Evolutionary conservation across 2,797 vertebrate genomes (phyloP).

Genomic region (Pagetopsis macropterus): DNA sequence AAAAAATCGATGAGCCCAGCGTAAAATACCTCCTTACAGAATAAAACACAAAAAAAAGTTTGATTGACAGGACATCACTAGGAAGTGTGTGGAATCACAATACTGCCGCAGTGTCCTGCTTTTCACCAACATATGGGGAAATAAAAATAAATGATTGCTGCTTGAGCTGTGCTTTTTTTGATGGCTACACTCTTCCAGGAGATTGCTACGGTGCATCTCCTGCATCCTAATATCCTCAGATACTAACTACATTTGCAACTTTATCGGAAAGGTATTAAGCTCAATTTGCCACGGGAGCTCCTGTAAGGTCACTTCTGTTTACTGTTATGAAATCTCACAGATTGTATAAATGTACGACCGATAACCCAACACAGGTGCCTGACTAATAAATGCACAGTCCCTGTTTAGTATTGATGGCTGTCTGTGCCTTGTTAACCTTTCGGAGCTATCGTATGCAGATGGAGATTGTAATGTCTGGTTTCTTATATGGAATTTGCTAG

Average conservation of each 20-base stretch:
- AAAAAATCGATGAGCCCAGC: neutral
- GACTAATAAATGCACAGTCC: conserved; percentile 19
- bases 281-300: conserved; percentile 17
- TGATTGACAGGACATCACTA: conserved; percentile 37
- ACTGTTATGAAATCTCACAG: conserved; percentile 13
- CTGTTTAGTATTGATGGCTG: conserved; percentile 7
- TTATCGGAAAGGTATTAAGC: conserved; percentile 28
- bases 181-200: conserved; percentile 14
- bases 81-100: conserved; percentile 28
- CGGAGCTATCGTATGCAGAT: conserved; percentile 22
- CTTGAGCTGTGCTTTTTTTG: conserved; percentile 37
- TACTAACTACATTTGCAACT: conserved; percentile 14
- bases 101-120: neutral
- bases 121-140: conserved; percentile 25
- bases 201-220: conserved; percentile 17
- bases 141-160: conserved; percentile 31
- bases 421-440: conserved; percentile 59
- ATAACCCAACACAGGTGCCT: conserved; percentile 9
- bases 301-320: conserved; percentile 47
- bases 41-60: conserved; percentile 10
- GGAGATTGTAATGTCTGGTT: conserved; percentile 29
- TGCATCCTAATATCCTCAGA: conserved; percentile 39
- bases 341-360: conserved; percentile 19
- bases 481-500: conserved; percentile 49
- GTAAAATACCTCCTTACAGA: neutral